Evolutionary conservation across 2,797 vertebrate genomes (phyloP).

Genomic region (Sparidentex hasta): DNA sequence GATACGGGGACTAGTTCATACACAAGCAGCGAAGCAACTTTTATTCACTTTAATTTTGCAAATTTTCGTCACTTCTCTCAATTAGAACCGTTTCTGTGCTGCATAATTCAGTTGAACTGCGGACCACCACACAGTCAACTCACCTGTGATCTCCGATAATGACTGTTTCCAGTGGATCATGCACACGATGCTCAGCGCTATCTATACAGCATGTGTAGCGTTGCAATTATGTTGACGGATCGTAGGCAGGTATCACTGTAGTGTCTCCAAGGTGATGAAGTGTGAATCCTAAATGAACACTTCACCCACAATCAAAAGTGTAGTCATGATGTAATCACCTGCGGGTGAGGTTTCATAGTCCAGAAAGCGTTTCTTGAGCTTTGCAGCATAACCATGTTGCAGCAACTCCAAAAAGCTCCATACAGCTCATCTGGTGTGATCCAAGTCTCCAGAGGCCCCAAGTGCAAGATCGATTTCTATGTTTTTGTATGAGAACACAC

Average conservation of each 20-base stretch:
- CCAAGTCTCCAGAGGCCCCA: too few relatives aligned
- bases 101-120: neutral
- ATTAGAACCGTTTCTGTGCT: conserved; percentile 4
- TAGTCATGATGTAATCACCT: too few relatives aligned
- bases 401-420: too few relatives aligned
- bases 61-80: conserved; percentile 21
- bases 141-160: neutral
- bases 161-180: neutral
- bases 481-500: too few relatives aligned
- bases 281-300: too few relatives aligned
- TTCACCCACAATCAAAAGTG: too few relatives aligned
- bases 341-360: too few relatives aligned
- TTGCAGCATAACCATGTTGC: too few relatives aligned
- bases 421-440: too few relatives aligned
- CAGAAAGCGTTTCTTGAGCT: too few relatives aligned
- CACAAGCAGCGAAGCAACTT: conserved; percentile 41
- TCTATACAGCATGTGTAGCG: neutral
- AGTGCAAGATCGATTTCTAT: too few relatives aligned
- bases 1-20: conserved; percentile 32
- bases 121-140: neutral
- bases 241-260: neutral
- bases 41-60: conserved; percentile 22
- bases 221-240: neutral
- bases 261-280: neutral
- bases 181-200: neutral